Percentiles rank a stretch among this genome's conserved stretches.
Evolutionary conservation across 2,797 vertebrate genomes (phyloP).

Genomic region (Microchirus variegatus): DNA sequence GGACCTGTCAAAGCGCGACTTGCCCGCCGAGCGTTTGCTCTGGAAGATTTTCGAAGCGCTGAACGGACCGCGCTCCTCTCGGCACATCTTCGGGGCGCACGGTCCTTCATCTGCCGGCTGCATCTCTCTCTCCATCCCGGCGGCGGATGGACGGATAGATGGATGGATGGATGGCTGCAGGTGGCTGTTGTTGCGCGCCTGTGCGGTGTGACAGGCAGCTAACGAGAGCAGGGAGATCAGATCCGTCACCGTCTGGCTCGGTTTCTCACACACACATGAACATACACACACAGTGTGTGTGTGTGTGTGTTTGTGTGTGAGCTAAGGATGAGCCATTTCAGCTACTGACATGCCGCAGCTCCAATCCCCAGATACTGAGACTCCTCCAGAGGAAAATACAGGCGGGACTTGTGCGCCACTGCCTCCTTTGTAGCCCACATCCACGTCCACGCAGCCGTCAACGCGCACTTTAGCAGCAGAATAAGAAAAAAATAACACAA

Average conservation of each 20-base stretch:
- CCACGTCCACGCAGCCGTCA: conserved; percentile 11
- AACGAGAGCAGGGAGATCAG: conserved; percentile 48
- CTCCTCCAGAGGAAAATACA: conserved; percentile 71
- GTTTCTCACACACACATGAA: conserved; percentile 48
- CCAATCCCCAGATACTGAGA: conserved; percentile 88
- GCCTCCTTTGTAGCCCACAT: conserved; percentile 56
- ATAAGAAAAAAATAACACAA: neutral
- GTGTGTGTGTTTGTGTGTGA: neutral
- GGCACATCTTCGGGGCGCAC: conserved; percentile 89
- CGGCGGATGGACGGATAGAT: conserved; percentile 28
- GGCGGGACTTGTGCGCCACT: conserved; percentile 74
- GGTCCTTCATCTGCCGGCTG: conserved; percentile 90
- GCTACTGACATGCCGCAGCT: conserved; percentile 89
- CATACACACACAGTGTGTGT: conserved; percentile 25
- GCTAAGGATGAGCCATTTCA: conserved; percentile 79
- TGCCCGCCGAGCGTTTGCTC: conserved; percentile 84
- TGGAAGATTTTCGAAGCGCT: conserved; percentile 90
- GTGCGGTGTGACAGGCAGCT: conserved; percentile 68
- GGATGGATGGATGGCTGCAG: too few species aligned
- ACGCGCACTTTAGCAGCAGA: conserved; percentile 35
- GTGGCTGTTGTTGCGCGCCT: too few species aligned
- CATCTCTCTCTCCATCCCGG: conserved; percentile 90
- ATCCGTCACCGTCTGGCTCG: conserved; percentile 75
- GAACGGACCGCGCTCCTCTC: conserved; percentile 89
- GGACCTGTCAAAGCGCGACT: conserved; percentile 90